phyloP scores from a whole-genome alignment of 2,797 vertebrate genomes.

The Bryconaethiops microstoma region DNA sequence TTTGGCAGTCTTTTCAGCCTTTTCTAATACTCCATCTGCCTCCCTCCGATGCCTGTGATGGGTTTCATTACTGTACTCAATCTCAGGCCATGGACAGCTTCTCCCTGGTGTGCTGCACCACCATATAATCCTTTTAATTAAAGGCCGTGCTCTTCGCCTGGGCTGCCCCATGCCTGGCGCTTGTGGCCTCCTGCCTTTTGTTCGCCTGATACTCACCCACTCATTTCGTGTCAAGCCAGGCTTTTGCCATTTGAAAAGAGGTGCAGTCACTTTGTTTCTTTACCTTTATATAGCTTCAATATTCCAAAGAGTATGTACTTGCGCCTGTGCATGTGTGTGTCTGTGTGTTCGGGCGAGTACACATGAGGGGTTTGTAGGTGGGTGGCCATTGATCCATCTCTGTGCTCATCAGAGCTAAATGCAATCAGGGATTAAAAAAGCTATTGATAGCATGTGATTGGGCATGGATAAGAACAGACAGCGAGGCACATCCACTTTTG shows the following conservation, averaged over 20 bases:
- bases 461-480: conserved; percentile 78
- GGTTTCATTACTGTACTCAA: conserved; percentile 84
- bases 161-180: conserved; percentile 69
- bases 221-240: conserved; percentile 78
- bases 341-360: conserved; percentile 50
- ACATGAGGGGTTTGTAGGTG: conserved; percentile 44
- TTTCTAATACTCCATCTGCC: conserved; percentile 45
- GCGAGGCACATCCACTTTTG: conserved; percentile 74
- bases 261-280: conserved; percentile 81
- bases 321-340: conserved; percentile 47
- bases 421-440: conserved; percentile 77
- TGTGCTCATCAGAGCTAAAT: conserved; percentile 80
- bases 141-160: conserved; percentile 72
- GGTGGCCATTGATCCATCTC: conserved; percentile 70
- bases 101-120: conserved; percentile 76
- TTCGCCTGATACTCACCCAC: conserved; percentile 78
- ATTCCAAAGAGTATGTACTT: conserved; percentile 66
- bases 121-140: conserved; percentile 88
- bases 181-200: conserved; percentile 72
- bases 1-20: conserved; percentile 37
- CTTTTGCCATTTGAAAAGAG: conserved; percentile 81
- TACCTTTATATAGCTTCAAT: conserved; percentile 80
- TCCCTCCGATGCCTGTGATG: conserved; percentile 63
- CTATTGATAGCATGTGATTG: conserved; percentile 80
- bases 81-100: conserved; percentile 78